Base-by-base conservation (phyloP, 2,888 invertebrate genomes). In the Tenthredo amoena region DNA sequence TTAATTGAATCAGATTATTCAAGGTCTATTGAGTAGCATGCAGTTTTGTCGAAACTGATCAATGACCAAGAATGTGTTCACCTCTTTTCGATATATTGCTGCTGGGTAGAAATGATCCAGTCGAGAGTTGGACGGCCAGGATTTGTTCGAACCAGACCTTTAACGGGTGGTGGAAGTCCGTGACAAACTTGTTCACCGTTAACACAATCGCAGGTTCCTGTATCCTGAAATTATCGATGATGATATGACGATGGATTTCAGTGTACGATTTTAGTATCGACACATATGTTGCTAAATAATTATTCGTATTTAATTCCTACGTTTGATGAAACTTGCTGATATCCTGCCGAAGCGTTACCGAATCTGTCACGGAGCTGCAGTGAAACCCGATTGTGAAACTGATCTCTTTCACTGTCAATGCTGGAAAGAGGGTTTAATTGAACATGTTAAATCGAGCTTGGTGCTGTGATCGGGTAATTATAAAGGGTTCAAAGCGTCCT, bases 11-110 rank as follows among this genome's bases (percentile, higher is more conserved):
- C 26, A 62, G 12, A 10, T 26, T 18, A n/a, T 55, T 55, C 18
- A 55, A 7, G 26, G 10, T 62, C 12, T n/a, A 18, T 50, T 3
- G 0, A 50, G 50, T n/a, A 5, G n/a, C 6, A n/a, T 50, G n/a
- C n/a, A 62, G 62, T 26, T 58, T 10, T 12, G 26, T 62, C 21
- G 2, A 62, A 62, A 21, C 10, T n/a, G n/a, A n/a, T 55, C 55
- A 55, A n/a, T n/a, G n/a, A n/a, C 10, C 31, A n/a, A 37, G 10
- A 76, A 12, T n/a, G 55, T 58, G 50, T 47, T 72, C 88, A 95
- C 95, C 95, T 94, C 88, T 94, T 95, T 87, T 95, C 94, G 34
- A 95, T 94, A 85, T 95, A 95, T 12, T 92, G 90, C 34, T 95
- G 94, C 31, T 95, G 94, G 0, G 95, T 94, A 18, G 94, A 93